Conservation (phyloP, 2,797 vertebrate genomes). For the Rhodeus uyekii region DNA sequence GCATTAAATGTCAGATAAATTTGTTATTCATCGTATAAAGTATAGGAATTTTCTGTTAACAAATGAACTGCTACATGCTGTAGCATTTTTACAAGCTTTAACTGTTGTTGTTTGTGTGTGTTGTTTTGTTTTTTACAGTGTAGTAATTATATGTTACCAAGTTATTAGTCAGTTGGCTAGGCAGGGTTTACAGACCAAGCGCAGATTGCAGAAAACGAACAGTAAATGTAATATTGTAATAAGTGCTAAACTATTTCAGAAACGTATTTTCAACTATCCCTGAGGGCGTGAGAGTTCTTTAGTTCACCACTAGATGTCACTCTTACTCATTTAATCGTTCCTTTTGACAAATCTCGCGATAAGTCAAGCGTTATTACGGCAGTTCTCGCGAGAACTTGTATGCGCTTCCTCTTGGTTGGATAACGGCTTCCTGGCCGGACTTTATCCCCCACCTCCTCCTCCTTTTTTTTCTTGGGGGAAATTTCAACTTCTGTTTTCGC, state of each 20-base stretch:
- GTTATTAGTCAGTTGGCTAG: not conserved
- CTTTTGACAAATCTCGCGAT: constrained; percentile 49
- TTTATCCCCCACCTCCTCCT: constrained; percentile 7
- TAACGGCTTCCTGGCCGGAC: constrained; percentile 77
- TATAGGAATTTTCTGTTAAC: too few relatives aligned
- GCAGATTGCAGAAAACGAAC: not conserved
- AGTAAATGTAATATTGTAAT: not conserved
- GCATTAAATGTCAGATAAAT: too few relatives aligned
- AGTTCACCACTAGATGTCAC: constrained; percentile 42
- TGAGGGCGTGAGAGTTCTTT: not conserved
- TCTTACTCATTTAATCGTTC: not conserved
- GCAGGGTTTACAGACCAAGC: not conserved
- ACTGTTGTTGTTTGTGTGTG: too few relatives aligned
- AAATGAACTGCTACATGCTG: too few relatives aligned
- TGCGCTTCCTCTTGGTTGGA: constrained; percentile 67
- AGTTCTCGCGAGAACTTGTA: constrained; percentile 68
- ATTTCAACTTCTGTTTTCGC: constrained; percentile 38
- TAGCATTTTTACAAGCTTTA: too few relatives aligned
- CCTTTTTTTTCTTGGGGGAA: constrained; percentile 10
- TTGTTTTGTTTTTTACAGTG: too few relatives aligned
- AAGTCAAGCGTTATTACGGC: not conserved
- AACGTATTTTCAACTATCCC: not conserved
- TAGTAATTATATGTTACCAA: not conserved
- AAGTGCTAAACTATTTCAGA: not conserved
- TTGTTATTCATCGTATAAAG: too few relatives aligned